Conservation (phyloP, 2,797 vertebrate species). For the Gymnodraco acuticeps region DNA sequence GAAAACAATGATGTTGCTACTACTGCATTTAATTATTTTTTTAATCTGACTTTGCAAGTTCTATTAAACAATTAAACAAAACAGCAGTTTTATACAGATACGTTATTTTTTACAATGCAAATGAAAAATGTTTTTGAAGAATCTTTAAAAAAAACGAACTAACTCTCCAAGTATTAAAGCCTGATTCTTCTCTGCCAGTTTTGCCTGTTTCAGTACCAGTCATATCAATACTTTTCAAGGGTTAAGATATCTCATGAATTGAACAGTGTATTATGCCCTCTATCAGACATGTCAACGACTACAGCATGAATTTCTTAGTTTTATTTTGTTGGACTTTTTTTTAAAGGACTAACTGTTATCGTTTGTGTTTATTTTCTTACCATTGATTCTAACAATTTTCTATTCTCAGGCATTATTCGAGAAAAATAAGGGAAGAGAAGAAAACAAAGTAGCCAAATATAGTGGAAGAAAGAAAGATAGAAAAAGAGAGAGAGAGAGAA, state of each 20-base stretch:
- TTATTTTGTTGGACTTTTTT: slow-evolving; percentile 44
- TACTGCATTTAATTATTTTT: not conserved
- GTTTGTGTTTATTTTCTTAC: slow-evolving; percentile 54
- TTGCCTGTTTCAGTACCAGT: slow-evolving; percentile 33
- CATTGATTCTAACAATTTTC: slow-evolving; percentile 3
- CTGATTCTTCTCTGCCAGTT: not conserved
- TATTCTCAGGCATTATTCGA: slow-evolving; percentile 2
- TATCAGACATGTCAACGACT: slow-evolving; percentile 27
- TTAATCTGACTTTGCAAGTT: not conserved
- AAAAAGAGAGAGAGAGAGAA: slow-evolving; percentile 22
- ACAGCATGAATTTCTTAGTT: slow-evolving; percentile 28
- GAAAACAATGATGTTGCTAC: not conserved
- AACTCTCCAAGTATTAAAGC: not conserved
- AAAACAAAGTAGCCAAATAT: slow-evolving; percentile 10
- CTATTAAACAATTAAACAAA: not conserved
- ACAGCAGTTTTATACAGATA: not conserved
- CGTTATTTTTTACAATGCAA: not conserved
- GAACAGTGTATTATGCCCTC: not conserved
- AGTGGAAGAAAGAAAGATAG: slow-evolving; percentile 19
- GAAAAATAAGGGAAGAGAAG: slow-evolving; percentile 13
- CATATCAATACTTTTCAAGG: not conserved
- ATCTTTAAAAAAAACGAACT: not conserved
- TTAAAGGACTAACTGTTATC: slow-evolving; percentile 42
- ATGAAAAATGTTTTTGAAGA: not conserved
- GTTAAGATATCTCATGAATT: slow-evolving; percentile 13